These are phyloP conservation scores for Monoplex corrugatus DNA, from an alignment of 2,888 invertebrate genomes.

Conservation along the genomic window DNA sequence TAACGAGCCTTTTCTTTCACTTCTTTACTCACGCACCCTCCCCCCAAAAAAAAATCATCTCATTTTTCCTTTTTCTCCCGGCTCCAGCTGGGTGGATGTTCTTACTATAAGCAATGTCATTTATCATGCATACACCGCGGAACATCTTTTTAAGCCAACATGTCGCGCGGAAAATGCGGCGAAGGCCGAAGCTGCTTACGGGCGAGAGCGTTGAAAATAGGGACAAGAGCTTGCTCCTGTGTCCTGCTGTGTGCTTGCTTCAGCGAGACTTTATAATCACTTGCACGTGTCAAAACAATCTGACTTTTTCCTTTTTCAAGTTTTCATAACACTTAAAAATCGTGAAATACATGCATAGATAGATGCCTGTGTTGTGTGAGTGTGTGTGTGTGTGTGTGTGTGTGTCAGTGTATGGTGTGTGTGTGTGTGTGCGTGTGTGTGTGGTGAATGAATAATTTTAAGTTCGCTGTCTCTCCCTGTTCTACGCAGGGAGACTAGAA, in stretches of 20 bases:
- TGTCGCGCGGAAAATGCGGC: conserved; percentile 43
- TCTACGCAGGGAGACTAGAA: no score
- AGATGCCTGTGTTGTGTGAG: background rate
- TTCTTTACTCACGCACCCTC: no score
- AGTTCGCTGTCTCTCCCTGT: no score
- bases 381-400: background rate
- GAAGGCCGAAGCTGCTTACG: conserved; percentile 8
- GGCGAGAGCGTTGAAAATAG: conserved; percentile 13
- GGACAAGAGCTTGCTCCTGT: background rate
- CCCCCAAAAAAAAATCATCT: background rate
- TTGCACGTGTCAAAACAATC: conserved; percentile 38
- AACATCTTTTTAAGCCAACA: conserved; percentile 26
- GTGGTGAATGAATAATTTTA: no score
- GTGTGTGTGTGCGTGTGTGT: background rate
- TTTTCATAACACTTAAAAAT: background rate
- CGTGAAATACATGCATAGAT: background rate
- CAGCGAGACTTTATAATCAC: background rate
- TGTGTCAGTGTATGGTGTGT: background rate
- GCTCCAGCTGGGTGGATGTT: conserved; percentile 5
- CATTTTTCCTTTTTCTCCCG: background rate
- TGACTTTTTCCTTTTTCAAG: background rate
- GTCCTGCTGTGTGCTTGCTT: background rate
- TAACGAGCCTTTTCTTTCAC: background rate
- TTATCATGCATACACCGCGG: conserved; percentile 35
- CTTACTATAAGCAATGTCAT: conserved; percentile 22